Evolutionary conservation across 2,888 invertebrate genomes (phyloP).

Genomic region (Eucera pruinosa): DNA sequence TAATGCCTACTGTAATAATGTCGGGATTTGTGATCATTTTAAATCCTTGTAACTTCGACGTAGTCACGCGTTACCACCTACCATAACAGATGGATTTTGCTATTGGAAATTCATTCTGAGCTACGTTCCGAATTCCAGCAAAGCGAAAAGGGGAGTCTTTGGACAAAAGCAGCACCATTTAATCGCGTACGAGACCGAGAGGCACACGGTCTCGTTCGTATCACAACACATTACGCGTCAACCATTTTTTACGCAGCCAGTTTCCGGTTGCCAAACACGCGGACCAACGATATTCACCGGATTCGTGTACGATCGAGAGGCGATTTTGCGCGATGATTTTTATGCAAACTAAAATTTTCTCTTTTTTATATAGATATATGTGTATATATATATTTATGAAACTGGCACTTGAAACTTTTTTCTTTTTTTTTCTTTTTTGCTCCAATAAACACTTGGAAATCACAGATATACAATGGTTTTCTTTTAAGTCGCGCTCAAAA

Average conservation of each 20-base stretch:
- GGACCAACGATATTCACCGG: constrained; percentile 27
- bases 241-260: constrained; percentile 43
- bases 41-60: constrained; percentile 58
- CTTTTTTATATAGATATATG: too few species aligned
- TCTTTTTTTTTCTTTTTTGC: neutral
- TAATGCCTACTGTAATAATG: too few species aligned
- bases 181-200: constrained; percentile 41
- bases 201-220: constrained; percentile 33
- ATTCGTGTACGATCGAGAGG: constrained; percentile 15
- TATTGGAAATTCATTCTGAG: constrained; percentile 34
- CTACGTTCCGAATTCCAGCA: constrained; percentile 59
- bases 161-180: constrained; percentile 68
- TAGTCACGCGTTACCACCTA: constrained; percentile 55
- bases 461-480: constrained; percentile 61
- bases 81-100: constrained; percentile 55
- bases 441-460: constrained; percentile 65
- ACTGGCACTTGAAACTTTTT: constrained; percentile 67
- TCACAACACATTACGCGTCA: constrained; percentile 64
- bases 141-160: constrained; percentile 60
- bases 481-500: constrained; percentile 51
- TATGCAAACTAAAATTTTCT: constrained; percentile 12
- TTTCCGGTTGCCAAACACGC: constrained; percentile 50
- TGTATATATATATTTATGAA: constrained; percentile 51
- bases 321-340: constrained; percentile 24
- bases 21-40: too few species aligned